These are phyloP conservation scores for Calcarius lapponicus DNA, from an alignment of 2,797 vertebrate genomes.

Conservation along the genomic window DNA sequence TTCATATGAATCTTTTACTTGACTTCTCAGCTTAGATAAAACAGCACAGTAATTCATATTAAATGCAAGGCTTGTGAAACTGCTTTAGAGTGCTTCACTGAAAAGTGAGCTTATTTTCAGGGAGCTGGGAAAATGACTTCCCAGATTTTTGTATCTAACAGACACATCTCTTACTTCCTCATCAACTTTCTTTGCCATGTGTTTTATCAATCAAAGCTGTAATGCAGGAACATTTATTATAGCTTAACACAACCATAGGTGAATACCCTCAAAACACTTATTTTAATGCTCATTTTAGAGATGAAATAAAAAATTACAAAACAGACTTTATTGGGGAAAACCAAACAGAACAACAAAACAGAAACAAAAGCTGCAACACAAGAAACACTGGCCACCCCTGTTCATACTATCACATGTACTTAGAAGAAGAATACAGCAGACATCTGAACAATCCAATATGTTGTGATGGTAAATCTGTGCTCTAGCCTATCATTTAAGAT, in stretches of 20 bases:
- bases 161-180: background rate
- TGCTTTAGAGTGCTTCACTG: background rate
- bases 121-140: background rate
- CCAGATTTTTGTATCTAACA: background rate
- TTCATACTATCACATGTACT: background rate
- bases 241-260: background rate
- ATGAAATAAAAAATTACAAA: background rate
- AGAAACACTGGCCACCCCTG: background rate
- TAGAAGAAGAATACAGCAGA: background rate
- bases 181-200: background rate
- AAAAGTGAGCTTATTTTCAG: background rate
- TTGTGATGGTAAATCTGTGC: background rate
- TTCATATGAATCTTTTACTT: conserved; percentile 27
- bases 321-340: background rate
- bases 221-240: background rate
- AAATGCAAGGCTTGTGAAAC: background rate
- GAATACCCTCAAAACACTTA: background rate
- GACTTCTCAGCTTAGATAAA: conserved; percentile 31
- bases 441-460: background rate
- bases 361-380: background rate
- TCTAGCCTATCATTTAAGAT: background rate
- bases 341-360: background rate
- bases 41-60: background rate
- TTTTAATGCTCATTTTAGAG: background rate
- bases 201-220: background rate